A percentile compares a stretch with the other conserved stretches of the same genome.
phyloP scores from a whole-genome alignment of 1,140 invertebrate genomes.

The Phthorimaea operculella region DNA sequence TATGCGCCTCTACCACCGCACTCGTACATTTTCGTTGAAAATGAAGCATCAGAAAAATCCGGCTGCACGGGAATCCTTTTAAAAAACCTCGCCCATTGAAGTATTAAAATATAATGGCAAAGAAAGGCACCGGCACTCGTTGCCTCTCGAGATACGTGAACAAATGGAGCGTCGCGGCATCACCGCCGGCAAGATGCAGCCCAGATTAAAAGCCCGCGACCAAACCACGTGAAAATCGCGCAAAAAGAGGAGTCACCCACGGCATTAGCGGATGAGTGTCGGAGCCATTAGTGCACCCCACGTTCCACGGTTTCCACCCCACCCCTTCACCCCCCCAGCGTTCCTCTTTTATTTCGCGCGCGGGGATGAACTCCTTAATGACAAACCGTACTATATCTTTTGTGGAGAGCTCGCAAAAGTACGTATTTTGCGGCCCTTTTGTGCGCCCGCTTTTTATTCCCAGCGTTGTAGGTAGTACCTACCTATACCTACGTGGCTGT shows the following conservation, averaged over 20 bases:
- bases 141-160: conserved; percentile 17
- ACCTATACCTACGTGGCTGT: conserved; percentile 14
- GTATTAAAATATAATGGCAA: conserved; percentile 2
- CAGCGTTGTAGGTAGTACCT: conserved; percentile 26
- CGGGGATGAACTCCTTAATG: conserved; percentile 68
- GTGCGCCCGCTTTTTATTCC: conserved; percentile 59
- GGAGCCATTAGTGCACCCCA: conserved; percentile 60
- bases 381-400: conserved; percentile 68
- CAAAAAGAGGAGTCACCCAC: conserved; percentile 65
- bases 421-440: conserved; percentile 66
- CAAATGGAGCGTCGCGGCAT: conserved; percentile 50
- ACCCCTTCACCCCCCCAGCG: conserved; percentile 25
- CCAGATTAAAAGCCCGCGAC: conserved; percentile 64
- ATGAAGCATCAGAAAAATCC: neutral
- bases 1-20: too few relatives aligned
- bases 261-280: conserved; percentile 67
- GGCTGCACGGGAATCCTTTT: neutral
- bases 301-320: conserved; percentile 4
- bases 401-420: conserved; percentile 63
- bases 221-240: conserved; percentile 64
- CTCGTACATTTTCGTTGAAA: too few relatives aligned
- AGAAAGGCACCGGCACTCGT: neutral
- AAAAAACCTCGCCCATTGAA: neutral
- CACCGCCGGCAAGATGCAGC: conserved; percentile 43
- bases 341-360: conserved; percentile 66